phyloP scores from a whole-genome alignment of 2,797 vertebrate species.

The Paedocypris micromegethes region DNA sequence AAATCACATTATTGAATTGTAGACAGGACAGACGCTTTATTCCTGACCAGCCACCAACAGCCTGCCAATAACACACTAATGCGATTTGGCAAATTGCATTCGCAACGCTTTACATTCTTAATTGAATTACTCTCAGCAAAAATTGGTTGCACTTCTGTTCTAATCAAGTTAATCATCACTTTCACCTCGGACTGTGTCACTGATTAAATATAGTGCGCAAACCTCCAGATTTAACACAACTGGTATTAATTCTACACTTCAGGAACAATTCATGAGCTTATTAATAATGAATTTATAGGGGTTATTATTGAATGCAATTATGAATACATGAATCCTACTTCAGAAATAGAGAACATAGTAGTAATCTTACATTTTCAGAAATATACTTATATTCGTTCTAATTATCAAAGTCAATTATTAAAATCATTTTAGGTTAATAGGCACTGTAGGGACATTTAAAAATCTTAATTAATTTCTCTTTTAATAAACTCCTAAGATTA shows the following conservation, averaged over 20 bases:
- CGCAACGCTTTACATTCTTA: slow-evolving; percentile 68
- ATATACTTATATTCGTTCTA: too few species aligned
- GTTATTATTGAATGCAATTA: too few species aligned
- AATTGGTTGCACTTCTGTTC: slow-evolving; percentile 57
- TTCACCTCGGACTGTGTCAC: slow-evolving; percentile 50
- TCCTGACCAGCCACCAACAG: slow-evolving; percentile 52
- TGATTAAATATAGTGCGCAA: slow-evolving; percentile 59
- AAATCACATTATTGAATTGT: slow-evolving; percentile 48
- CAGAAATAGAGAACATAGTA: slow-evolving; percentile 7
- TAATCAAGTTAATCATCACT: slow-evolving; percentile 68
- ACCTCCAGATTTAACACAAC: slow-evolving; percentile 53
- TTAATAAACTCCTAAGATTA: too few species aligned
- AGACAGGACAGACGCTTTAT: slow-evolving; percentile 50
- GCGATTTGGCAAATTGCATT: slow-evolving; percentile 68
- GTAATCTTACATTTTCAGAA: too few species aligned
- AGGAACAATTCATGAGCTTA: slow-evolving; percentile 7
- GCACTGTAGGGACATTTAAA: too few species aligned
- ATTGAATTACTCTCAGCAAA: slow-evolving; percentile 71
- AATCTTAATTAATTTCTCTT: too few species aligned
- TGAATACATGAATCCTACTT: slow-evolving; percentile 7
- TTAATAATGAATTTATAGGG: too few species aligned
- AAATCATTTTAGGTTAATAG: too few species aligned
- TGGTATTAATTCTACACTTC: slow-evolving; percentile 47
- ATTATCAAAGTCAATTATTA: too few species aligned
- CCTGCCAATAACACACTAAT: slow-evolving; percentile 62